These are phyloP conservation scores for Masnerella sp. DNA, from an alignment of 2,888 invertebrate genomes.

Conservation along the genomic window DNA sequence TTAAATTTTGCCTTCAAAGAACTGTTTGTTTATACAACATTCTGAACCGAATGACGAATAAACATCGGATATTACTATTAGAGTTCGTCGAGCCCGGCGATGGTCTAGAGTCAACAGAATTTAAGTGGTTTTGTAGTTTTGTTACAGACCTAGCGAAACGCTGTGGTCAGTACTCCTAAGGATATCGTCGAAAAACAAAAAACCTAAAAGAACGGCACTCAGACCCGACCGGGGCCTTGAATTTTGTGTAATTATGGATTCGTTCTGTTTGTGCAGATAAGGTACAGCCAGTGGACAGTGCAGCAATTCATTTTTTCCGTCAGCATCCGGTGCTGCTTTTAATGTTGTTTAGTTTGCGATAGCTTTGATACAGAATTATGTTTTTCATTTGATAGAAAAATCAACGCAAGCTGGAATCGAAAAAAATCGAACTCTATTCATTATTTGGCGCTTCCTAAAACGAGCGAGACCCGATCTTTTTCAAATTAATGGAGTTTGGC, in stretches of 20 bases:
- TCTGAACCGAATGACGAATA: constrained; percentile 34
- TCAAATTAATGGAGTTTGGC: too few relatives aligned
- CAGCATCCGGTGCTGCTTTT: constrained; percentile 65
- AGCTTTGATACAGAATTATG: constrained; percentile 57
- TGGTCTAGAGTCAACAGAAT: constrained; percentile 54
- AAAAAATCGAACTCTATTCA: constrained; percentile 1
- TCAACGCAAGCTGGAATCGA: too few relatives aligned
- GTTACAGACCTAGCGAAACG: constrained; percentile 43
- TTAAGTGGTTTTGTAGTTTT: constrained; percentile 56
- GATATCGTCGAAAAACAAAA: constrained; percentile 44
- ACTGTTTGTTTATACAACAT: constrained; percentile 42
- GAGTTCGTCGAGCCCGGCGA: constrained; percentile 52
- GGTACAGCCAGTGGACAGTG: constrained; percentile 76
- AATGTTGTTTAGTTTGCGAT: constrained; percentile 71
- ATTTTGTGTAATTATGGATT: constrained; percentile 67
- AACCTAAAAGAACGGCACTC: constrained; percentile 36
- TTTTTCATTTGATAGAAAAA: neutral
- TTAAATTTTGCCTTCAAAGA: constrained; percentile 16
- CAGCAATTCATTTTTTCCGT: constrained; percentile 72
- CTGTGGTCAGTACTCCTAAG: constrained; percentile 60
- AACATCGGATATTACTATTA: too few relatives aligned
- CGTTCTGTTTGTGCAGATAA: constrained; percentile 75
- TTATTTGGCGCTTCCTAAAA: neutral
- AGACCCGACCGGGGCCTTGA: constrained; percentile 35
- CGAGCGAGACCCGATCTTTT: too few relatives aligned